Evolutionary conservation across 2,888 invertebrate genomes (phyloP).

Genomic region (Caenorhabditis japonica): DNA sequence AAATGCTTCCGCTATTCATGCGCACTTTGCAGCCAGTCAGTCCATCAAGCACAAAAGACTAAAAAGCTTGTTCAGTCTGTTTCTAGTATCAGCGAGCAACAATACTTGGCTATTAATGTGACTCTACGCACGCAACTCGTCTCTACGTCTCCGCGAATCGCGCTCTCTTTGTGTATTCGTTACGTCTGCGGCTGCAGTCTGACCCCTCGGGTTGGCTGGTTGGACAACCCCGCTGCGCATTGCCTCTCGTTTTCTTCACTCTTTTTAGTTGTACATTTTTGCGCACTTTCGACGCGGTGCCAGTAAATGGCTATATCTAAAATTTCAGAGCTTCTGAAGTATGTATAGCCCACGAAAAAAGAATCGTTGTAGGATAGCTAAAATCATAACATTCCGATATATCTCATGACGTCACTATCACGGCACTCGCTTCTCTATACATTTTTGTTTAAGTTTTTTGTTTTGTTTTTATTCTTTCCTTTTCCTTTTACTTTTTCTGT

Average conservation of each 20-base stretch:
- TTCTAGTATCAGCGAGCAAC: conserved; percentile 51
- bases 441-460: no score
- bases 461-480: no score
- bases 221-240: conserved; percentile 37
- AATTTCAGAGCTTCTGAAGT: no score
- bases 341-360: no score
- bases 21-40: neutral
- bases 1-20: neutral
- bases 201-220: conserved; percentile 51
- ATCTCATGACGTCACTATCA: no score
- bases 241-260: conserved; percentile 48
- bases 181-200: conserved; percentile 39
- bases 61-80: conserved; percentile 38
- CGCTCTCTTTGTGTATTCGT: conserved; percentile 22
- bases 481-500: no score
- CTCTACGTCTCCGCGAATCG: conserved; percentile 21
- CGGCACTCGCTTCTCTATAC: no score
- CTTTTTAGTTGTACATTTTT: conserved; percentile 49
- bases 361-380: no score
- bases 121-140: conserved; percentile 51
- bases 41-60: no score
- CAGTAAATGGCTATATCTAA: conserved; percentile 48
- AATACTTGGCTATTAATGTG: conserved; percentile 57
- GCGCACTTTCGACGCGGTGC: conserved; percentile 26
- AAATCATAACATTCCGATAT: no score